Percentiles rank a stretch among this genome's conserved stretches.
Conservation (phyloP, 2,888 invertebrate genomes). For the Galeopsomyia nigrocyanea region DNA sequence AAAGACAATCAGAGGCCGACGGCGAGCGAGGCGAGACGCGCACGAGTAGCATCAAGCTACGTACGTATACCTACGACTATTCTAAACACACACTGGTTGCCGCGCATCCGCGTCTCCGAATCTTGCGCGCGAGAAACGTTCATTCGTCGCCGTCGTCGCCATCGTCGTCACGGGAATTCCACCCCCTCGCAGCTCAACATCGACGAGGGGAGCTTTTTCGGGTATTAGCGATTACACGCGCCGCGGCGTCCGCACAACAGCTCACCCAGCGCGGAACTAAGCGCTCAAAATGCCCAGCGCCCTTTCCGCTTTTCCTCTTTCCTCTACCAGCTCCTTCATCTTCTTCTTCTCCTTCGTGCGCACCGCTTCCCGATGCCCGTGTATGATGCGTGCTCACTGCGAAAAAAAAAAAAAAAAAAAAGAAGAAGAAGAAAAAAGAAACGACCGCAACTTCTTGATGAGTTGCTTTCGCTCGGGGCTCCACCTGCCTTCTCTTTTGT, state of each 20-base stretch:
- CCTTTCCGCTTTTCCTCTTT: conserved; percentile 57
- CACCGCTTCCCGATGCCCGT: neutral
- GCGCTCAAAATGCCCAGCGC: conserved; percentile 66
- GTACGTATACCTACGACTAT: neutral
- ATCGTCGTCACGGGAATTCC: too few species aligned
- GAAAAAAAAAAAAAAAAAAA: too few species aligned
- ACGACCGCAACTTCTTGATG: too few species aligned
- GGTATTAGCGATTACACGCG: conserved; percentile 68
- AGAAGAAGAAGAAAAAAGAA: too few species aligned
- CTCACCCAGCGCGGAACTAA: conserved; percentile 66
- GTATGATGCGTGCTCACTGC: too few species aligned
- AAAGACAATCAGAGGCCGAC: conserved; percentile 69
- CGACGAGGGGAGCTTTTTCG: conserved; percentile 45
- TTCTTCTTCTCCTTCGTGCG: conserved; percentile 50
- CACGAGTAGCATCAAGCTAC: neutral
- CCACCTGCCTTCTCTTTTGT: too few species aligned
- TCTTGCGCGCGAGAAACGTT: too few species aligned
- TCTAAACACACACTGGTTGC: neutral
- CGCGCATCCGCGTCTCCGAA: too few species aligned
- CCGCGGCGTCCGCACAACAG: conserved; percentile 63
- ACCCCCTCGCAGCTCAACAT: conserved; percentile 8
- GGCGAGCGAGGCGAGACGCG: conserved; percentile 54
- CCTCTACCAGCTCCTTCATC: conserved; percentile 48
- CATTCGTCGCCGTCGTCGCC: too few species aligned
- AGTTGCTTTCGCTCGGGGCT: too few species aligned